Evolutionary conservation across 2,888 invertebrate species (phyloP).

Genomic region (Sinohyriopsis cumingii): DNA sequence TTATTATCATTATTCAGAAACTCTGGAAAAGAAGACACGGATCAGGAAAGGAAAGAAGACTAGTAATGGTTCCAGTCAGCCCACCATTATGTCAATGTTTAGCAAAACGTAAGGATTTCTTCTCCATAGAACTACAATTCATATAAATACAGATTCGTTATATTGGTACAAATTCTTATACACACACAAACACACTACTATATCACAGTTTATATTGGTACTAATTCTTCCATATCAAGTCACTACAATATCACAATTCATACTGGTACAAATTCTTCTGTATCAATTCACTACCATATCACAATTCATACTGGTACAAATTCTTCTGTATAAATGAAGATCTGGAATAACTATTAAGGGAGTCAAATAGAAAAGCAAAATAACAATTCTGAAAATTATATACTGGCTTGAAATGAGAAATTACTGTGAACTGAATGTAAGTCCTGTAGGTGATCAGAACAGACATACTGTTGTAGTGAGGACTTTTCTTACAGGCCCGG

Average conservation of each 20-base stretch:
- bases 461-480: background rate
- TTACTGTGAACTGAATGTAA: too few relatives aligned
- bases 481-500: constrained; percentile 20
- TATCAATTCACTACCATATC: too few relatives aligned
- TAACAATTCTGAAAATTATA: too few relatives aligned
- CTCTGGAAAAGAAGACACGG: constrained; percentile 25
- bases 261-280: too few relatives aligned
- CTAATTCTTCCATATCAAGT: too few relatives aligned
- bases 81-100: constrained; percentile 63
- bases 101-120: constrained; percentile 40
- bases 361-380: too few relatives aligned
- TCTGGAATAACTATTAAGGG: background rate
- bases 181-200: background rate
- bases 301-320: too few relatives aligned
- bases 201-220: background rate
- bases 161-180: background rate
- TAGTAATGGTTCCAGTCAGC: constrained; percentile 40
- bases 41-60: constrained; percentile 19
- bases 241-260: too few relatives aligned
- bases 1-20: constrained; percentile 11
- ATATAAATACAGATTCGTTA: background rate
- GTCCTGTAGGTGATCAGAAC: too few relatives aligned
- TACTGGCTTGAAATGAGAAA: too few relatives aligned
- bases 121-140: background rate
- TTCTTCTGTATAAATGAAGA: background rate